Conservation (phyloP, 2,888 invertebrate species). For the Mycalesis mineus region DNA sequence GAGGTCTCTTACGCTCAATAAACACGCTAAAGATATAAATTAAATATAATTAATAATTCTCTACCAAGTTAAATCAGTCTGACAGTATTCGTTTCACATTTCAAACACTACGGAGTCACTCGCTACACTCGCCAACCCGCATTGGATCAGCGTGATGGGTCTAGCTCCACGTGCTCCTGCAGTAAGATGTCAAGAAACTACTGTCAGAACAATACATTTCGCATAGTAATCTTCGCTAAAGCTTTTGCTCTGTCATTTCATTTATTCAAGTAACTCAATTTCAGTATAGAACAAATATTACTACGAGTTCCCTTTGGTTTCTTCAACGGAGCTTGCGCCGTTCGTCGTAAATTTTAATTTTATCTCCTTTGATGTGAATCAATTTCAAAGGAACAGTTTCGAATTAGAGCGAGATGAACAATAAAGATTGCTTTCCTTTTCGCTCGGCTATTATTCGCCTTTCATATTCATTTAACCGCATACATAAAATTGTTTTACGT, state of each 20-base stretch:
- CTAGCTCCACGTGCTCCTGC: too few species aligned
- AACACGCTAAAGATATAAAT: too few species aligned
- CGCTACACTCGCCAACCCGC: too few species aligned
- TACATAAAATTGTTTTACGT: conserved; percentile 33
- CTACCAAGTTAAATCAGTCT: too few species aligned
- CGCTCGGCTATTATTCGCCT: conserved; percentile 58
- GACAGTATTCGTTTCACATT: too few species aligned
- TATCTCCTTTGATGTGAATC: conserved; percentile 61
- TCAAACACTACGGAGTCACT: too few species aligned
- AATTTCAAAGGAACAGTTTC: conserved; percentile 61
- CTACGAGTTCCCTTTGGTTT: conserved; percentile 45
- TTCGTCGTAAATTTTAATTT: conserved; percentile 57
- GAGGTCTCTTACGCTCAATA: too few species aligned
- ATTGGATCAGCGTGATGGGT: too few species aligned
- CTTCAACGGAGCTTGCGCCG: conserved; percentile 55
- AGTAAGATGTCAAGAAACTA: too few species aligned
- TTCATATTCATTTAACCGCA: conserved; percentile 53
- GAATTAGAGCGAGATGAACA: conserved; percentile 49
- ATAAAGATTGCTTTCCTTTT: conserved; percentile 63
- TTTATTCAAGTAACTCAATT: conserved; percentile 43
- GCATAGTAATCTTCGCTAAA: conserved; percentile 42
- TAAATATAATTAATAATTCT: too few species aligned
- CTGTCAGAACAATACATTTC: conserved; percentile 30
- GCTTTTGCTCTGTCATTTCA: conserved; percentile 46
- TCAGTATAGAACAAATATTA: conserved; percentile 62